Evolutionary conservation across 2,888 invertebrate species (phyloP).

Genomic region (Pristionchus japonicus): DNA sequence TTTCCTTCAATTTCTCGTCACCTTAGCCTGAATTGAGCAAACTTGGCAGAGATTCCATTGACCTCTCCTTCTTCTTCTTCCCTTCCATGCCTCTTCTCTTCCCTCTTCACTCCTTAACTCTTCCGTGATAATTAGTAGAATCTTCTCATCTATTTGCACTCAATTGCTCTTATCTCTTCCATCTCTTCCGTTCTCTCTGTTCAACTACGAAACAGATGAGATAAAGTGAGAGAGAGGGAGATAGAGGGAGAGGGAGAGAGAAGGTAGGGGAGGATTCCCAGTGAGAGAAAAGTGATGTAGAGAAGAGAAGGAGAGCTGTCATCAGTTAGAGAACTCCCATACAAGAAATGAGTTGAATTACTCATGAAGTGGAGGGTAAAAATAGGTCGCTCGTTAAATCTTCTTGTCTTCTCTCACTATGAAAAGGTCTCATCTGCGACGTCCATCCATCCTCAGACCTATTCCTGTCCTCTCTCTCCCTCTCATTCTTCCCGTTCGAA

Average conservation of each 20-base stretch:
- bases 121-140: background rate
- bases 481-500: background rate
- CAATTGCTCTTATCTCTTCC: background rate
- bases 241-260: background rate
- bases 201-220: background rate
- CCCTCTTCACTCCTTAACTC: too few species aligned
- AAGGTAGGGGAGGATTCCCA: background rate
- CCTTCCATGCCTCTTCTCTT: background rate
- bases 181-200: background rate
- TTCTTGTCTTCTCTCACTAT: too few species aligned
- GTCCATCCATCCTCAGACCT: background rate
- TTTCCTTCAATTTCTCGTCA: constrained; percentile 18
- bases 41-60: background rate
- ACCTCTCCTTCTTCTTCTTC: background rate
- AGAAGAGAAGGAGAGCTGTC: background rate
- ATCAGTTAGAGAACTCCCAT: background rate
- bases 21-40: background rate
- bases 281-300: background rate
- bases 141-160: constrained; percentile 12
- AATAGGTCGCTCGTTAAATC: background rate
- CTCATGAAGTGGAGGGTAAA: background rate
- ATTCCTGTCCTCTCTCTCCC: background rate
- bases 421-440: background rate
- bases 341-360: background rate
- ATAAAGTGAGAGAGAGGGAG: constrained; percentile 4